Base-by-base conservation (phyloP, 2,888 invertebrate genomes). In the Melieria picta region DNA sequence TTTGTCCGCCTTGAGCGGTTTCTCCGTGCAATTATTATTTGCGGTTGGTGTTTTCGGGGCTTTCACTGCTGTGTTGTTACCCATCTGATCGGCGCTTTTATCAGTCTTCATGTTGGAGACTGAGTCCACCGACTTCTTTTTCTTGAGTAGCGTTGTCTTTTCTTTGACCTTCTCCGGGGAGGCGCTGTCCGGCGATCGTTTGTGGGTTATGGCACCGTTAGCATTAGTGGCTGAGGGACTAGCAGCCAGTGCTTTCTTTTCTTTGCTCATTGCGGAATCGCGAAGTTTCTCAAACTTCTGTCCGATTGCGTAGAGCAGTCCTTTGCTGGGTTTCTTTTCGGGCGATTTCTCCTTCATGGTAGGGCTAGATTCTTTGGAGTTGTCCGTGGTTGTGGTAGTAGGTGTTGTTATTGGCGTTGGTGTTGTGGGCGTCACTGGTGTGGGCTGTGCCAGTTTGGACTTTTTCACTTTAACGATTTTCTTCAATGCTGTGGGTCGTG, bases 241-340 rank as follows among this genome's bases (percentile, higher is more conserved):
- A 48, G 68, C 30, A 7, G 69, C 55, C 9, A 52, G n/a, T 42
- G 73, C 68, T 48, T 83, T 84, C 64, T 83, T 85, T 4, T 85
- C 85, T 62, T 83, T 85, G 74, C 87, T 88, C 65, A 90, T 89
- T 2, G 90, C 85, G 30, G 87, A 87, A 72, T 87, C 87, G 3
- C 90, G 88, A 52, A 93, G 89, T 82, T 92, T 93, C 85, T 93
- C 93, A 80, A 93, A 89, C 83, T 92, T 93, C 81, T 93, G 93
- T 60, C 95, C 94, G 78, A 94, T 90, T 0, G 91, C 91, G 81
- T 93, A 93, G 56, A 94, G 87, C 77, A 95, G 88, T 74, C 89
- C 90, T 77, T 89, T 87, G 75, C 88, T 89, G 1, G 90, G 88
- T 84, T 91, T 91, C 85, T 91, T 91, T 80, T 91, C 91, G 7